phyloP scores from a whole-genome alignment of 1,140 invertebrate species.

The Aphis gossypii region DNA sequence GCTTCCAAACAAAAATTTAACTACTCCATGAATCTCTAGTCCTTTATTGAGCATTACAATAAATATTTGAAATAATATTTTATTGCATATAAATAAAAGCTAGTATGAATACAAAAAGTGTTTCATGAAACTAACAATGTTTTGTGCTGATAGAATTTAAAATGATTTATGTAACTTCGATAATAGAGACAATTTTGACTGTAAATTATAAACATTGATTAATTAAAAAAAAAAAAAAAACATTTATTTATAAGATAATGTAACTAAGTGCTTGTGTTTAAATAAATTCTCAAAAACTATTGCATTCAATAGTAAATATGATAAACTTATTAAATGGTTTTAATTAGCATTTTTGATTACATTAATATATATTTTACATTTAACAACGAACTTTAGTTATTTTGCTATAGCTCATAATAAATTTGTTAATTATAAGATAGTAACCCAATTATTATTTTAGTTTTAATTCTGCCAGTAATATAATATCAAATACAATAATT shows the following conservation, averaged over 20 bases:
- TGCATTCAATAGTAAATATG: background rate
- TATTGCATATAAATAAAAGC: background rate
- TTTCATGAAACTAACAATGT: conserved; percentile 25
- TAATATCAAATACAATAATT: background rate
- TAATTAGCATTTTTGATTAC: background rate
- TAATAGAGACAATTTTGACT: conserved; percentile 5
- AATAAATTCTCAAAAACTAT: background rate
- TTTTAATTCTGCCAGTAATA: background rate
- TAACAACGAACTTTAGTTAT: background rate
- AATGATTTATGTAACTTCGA: background rate
- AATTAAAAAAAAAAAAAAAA: conserved; percentile 6
- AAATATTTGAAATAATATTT: background rate
- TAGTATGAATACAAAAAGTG: conserved; percentile 24
- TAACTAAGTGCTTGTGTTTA: background rate
- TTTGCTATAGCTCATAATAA: conserved; percentile 17
- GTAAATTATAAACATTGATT: background rate
- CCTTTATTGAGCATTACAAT: conserved; percentile 30
- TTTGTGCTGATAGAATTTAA: conserved; percentile 21
- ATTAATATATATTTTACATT: conserved; percentile 24
- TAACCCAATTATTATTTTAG: conserved; percentile 38
- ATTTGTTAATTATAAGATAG: background rate
- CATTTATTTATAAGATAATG: background rate
- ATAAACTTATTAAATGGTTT: background rate
- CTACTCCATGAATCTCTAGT: conserved; percentile 46
- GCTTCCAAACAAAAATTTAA: conserved; percentile 48